Conservation (phyloP, 2,797 vertebrate species). For the Echeneis naucrates region DNA sequence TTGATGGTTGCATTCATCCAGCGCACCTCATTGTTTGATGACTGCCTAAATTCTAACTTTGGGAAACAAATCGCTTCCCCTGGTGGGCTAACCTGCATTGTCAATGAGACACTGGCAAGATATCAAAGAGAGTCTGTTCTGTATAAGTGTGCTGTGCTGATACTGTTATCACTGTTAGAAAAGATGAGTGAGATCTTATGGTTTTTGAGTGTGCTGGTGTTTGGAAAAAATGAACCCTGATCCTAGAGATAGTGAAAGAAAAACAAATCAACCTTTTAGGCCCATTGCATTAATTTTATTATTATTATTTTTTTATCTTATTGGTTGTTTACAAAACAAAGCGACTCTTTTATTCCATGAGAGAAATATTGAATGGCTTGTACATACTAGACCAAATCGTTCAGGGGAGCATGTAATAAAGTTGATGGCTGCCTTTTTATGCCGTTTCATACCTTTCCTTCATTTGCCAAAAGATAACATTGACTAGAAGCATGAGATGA, state of each 20-base stretch:
- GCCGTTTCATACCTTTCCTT: conserved; percentile 19
- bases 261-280: conserved; percentile 16
- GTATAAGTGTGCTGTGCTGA: conserved; percentile 3
- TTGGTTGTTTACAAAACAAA: conserved; percentile 33
- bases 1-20: conserved; percentile 22
- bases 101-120: conserved; percentile 48
- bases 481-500: conserved; percentile 3
- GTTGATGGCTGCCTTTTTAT: conserved; percentile 19
- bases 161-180: conserved; percentile 20
- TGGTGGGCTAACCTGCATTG: conserved; percentile 35
- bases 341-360: conserved; percentile 11
- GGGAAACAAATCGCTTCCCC: conserved; percentile 31
- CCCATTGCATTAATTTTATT: conserved; percentile 3
- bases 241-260: background rate
- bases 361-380: conserved; percentile 5
- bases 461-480: conserved; percentile 39
- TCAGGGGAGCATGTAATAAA: conserved; percentile 13
- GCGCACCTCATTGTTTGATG: conserved; percentile 39
- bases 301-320: background rate
- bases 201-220: background rate
- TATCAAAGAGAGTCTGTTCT: conserved; percentile 43
- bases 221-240: conserved; percentile 5
- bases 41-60: conserved; percentile 24
- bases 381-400: background rate
- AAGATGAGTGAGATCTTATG: conserved; percentile 1